Base-by-base conservation (phyloP, 2,797 vertebrate species). In the Erpetoichthys calabaricus region DNA sequence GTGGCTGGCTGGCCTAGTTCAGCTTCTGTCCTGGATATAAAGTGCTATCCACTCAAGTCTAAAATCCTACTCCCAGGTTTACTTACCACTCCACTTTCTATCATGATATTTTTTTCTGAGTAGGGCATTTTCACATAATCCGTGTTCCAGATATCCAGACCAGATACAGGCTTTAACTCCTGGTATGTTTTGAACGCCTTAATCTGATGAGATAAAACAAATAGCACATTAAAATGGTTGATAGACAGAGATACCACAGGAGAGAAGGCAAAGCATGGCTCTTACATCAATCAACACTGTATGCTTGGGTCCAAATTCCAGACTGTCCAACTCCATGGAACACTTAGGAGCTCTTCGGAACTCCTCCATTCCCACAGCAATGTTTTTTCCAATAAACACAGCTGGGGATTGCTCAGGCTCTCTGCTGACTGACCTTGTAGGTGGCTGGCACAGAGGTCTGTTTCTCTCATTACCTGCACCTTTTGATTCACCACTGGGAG, bases 241-340 rank as follows among this genome's bases (percentile, higher is more conserved):
- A 9, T n/a, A 51, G 8, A 5, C 50, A 25, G 41, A 25, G 3
- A 6, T 43, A 42, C 3, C 7, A 55, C 7, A 44, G 5, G 44
- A 7, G 8, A 47, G 6, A 10, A 44, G 7, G 53, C 5, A 41
- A 8, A 44, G 47, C 42, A 55, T 45, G n/a, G 42, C 41, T 25
- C 77, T 79, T 70, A 85, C 83, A 5, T 83, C 50, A 42, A 85
- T 7, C 4, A 85, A 72, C 55, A 81, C 63, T 0, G 63, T 62
- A 64, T 80, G 74, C 0, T 7, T 42, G 1, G 0, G 0, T 41
- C 8, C 45, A 57, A 47, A 57, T 0, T 0, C 1, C 59, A 77
- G 57, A 0, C 0, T 0, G 1, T 45, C 66, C 56, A 69, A 62
- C 2, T 7, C 3, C 6, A 5, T 2, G 2, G n/a, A 2, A 50